Percentiles rank a stretch among this genome's conserved stretches.
Evolutionary conservation across 35 echinoderm and acorn worm genomes (phyloP).

Genomic region (Holothuria glaberrima): DNA sequence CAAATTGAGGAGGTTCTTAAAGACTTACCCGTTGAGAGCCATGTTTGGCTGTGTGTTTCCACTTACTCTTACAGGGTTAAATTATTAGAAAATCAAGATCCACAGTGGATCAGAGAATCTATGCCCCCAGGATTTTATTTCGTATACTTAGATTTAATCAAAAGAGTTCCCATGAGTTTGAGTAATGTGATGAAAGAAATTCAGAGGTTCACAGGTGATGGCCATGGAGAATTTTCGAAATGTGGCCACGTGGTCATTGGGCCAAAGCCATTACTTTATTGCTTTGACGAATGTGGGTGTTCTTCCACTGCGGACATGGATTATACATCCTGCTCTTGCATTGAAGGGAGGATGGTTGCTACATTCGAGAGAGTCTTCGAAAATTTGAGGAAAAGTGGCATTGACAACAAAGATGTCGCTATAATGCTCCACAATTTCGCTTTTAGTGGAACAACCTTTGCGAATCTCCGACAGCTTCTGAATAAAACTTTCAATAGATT

Average conservation of each 20-base stretch:
- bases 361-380: conserved; percentile 14
- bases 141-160: conserved; percentile 36
- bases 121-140: conserved; percentile 17
- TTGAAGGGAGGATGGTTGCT: neutral
- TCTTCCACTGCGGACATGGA: neutral
- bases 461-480: conserved; percentile 14
- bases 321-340: conserved; percentile 18
- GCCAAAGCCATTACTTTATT: conserved; percentile 10
- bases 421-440: conserved; percentile 30
- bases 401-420: conserved; percentile 1
- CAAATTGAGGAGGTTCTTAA: conserved; percentile 3
- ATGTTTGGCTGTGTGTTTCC: conserved; percentile 34
- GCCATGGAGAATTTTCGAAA: conserved; percentile 27
- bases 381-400: neutral
- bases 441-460: neutral
- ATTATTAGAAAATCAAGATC: neutral
- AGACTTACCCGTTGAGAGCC: neutral
- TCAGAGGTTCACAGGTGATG: conserved; percentile 27
- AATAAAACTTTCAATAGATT: neutral
- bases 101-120: conserved; percentile 35
- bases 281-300: neutral
- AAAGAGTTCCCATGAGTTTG: conserved; percentile 29
- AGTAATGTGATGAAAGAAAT: conserved; percentile 37
- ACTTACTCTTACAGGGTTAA: conserved; percentile 39
- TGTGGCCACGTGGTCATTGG: conserved; percentile 36